A percentile compares a stretch with the other conserved stretches of the same genome.
phyloP scores from a whole-genome alignment of 1,140 invertebrate species.

The Eupristina koningsbergeri region DNA sequence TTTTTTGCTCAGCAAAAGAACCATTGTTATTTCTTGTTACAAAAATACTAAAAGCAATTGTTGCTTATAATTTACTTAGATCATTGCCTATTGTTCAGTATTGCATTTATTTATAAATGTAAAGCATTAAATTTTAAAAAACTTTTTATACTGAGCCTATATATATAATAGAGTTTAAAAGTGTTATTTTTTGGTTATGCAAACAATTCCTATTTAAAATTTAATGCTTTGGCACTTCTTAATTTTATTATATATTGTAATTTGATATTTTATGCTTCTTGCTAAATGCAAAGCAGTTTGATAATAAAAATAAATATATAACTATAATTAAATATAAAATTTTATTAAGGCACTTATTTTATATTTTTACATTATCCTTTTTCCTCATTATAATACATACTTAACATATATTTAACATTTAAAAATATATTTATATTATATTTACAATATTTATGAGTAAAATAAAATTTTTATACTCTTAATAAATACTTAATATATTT shows the following conservation, averaged over 20 bases:
- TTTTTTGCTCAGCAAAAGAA: constrained; percentile 35
- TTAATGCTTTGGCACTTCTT: constrained; percentile 30
- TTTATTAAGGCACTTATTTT: constrained; percentile 11
- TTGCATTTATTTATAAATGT: constrained; percentile 46
- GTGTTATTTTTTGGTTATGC: constrained; percentile 9
- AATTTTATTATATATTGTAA: constrained; percentile 40
- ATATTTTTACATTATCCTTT: no score
- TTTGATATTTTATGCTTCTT: constrained; percentile 42
- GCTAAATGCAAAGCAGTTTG: constrained; percentile 48
- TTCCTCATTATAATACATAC: no score
- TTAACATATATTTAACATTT: no score
- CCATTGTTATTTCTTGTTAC: constrained; percentile 48
- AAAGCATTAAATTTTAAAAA: constrained; percentile 40
- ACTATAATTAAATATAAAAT: constrained; percentile 17
- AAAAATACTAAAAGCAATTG: constrained; percentile 25
- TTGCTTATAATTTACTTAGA: constrained; percentile 38
- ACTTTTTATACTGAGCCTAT: background rate
- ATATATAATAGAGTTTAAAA: constrained; percentile 15
- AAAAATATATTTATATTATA: background rate
- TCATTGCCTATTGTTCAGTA: constrained; percentile 45
- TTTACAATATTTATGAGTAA: background rate
- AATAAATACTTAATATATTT: no score
- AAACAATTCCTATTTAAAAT: constrained; percentile 31
- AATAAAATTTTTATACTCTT: no score
- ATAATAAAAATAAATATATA: constrained; percentile 48